Percentiles rank a stretch among this genome's conserved stretches.
Conservation (phyloP, 2,797 vertebrate species). For the Acanthurus lineatus region DNA sequence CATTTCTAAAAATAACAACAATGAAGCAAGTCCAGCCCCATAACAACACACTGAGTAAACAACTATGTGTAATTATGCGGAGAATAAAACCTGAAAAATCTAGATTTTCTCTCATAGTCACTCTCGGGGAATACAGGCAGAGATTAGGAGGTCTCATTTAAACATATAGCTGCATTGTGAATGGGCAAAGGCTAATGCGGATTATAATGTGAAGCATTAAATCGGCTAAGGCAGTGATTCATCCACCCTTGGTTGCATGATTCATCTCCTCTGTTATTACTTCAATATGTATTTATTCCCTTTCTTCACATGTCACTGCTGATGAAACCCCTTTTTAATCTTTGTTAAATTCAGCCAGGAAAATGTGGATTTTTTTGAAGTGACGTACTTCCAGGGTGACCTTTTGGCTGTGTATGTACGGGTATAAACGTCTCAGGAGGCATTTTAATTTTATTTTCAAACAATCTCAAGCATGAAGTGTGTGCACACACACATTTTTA, state of each 20-base stretch:
- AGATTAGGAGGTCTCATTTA: conserved; percentile 75
- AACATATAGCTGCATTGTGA: conserved; percentile 71
- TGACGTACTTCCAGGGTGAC: conserved; percentile 36
- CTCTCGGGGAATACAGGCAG: conserved; percentile 15
- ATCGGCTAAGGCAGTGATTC: conserved; percentile 63
- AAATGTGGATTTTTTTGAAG: conserved; percentile 50
- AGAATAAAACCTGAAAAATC: conserved; percentile 58
- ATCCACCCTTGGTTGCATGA: conserved; percentile 51
- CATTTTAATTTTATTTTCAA: conserved; percentile 32
- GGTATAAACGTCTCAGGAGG: conserved; percentile 8
- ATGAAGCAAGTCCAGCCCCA: background rate
- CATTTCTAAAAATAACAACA: conserved; percentile 52
- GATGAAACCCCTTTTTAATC: conserved; percentile 68
- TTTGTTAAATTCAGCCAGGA: conserved; percentile 36
- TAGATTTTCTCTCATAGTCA: conserved; percentile 49
- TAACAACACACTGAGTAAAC: conserved; percentile 30
- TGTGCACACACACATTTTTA: background rate
- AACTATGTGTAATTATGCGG: conserved; percentile 41
- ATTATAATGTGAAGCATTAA: conserved; percentile 78
- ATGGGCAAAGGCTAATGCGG: conserved; percentile 69
- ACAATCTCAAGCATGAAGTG: background rate
- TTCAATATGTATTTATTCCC: conserved; percentile 75
- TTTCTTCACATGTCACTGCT: conserved; percentile 70
- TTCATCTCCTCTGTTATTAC: conserved; percentile 73
- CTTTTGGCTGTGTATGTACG: conserved; percentile 30